Conservation (phyloP, 2,888 invertebrate species). For the Eilema sororculum region DNA sequence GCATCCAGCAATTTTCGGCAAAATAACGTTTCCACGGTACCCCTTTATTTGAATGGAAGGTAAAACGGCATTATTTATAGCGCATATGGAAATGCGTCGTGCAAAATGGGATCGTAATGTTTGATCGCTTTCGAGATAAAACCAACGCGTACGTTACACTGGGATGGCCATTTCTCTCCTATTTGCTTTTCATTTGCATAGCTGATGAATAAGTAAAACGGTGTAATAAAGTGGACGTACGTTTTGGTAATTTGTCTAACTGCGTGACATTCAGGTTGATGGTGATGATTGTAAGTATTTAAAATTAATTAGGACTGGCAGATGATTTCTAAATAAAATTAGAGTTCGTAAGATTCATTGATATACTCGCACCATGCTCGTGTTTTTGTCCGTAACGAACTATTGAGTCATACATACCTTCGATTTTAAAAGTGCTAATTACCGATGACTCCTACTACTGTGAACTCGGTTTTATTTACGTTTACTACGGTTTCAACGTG, state of each 20-base stretch:
- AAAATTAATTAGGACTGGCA: background rate
- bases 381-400: too few relatives aligned
- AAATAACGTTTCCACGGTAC: slow-evolving; percentile 42
- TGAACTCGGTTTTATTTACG: background rate
- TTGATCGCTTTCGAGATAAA: slow-evolving; percentile 78
- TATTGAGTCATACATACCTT: background rate
- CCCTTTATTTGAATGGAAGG: slow-evolving; percentile 66
- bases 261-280: slow-evolving; percentile 5
- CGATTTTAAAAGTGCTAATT: background rate
- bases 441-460: background rate
- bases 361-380: too few relatives aligned
- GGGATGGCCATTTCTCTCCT: slow-evolving; percentile 70
- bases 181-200: slow-evolving; percentile 79
- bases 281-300: background rate
- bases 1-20: slow-evolving; percentile 48
- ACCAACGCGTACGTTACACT: slow-evolving; percentile 60
- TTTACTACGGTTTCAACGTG: background rate
- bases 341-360: too few relatives aligned
- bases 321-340: too few relatives aligned
- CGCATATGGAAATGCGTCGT: slow-evolving; percentile 72
- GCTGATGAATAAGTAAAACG: slow-evolving; percentile 69
- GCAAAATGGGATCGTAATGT: slow-evolving; percentile 76
- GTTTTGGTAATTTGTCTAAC: slow-evolving; percentile 45
- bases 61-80: slow-evolving; percentile 73
- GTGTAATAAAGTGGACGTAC: slow-evolving; percentile 60